Conservation (phyloP, 2,113 vertebrate species). For the Cyphomyrus plagiostoma region DNA sequence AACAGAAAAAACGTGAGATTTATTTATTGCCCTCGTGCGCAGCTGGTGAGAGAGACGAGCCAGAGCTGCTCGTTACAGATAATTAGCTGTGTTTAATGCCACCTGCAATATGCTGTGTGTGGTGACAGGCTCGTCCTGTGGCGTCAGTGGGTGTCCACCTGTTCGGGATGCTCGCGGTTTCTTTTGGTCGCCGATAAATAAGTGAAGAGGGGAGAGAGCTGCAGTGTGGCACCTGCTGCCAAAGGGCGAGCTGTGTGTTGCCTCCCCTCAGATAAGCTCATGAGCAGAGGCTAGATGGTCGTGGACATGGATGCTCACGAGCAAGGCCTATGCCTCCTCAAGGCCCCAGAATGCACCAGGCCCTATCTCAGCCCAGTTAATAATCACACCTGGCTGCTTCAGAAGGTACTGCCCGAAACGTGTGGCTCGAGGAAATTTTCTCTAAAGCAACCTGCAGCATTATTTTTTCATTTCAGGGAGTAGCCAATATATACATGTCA, state of each 20-base stretch:
- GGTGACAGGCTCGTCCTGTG: conserved; percentile 46
- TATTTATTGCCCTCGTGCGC: conserved; percentile 31
- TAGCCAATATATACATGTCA: neutral
- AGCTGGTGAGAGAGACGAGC: conserved; percentile 52
- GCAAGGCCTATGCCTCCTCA: neutral
- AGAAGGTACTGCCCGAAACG: neutral
- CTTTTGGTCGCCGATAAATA: conserved; percentile 18
- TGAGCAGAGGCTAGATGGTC: neutral
- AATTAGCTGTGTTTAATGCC: conserved; percentile 59
- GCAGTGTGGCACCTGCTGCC: neutral
- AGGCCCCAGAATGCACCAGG: neutral
- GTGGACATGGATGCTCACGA: neutral
- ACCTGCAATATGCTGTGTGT: conserved; percentile 47
- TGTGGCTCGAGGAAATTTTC: neutral
- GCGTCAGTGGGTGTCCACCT: conserved; percentile 41
- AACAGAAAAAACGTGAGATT: conserved; percentile 26
- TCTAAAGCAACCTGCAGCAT: neutral
- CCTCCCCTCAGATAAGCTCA: neutral
- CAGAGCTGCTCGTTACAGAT: conserved; percentile 49
- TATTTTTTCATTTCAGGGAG: neutral
- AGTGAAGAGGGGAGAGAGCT: neutral
- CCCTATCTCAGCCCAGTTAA: neutral
- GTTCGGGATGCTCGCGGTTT: conserved; percentile 9
- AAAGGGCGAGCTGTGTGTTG: neutral
- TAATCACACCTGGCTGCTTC: neutral